Evolutionary conservation across 2,113 vertebrate species (phyloP).

Genomic region (Chaenogobius annularis): DNA sequence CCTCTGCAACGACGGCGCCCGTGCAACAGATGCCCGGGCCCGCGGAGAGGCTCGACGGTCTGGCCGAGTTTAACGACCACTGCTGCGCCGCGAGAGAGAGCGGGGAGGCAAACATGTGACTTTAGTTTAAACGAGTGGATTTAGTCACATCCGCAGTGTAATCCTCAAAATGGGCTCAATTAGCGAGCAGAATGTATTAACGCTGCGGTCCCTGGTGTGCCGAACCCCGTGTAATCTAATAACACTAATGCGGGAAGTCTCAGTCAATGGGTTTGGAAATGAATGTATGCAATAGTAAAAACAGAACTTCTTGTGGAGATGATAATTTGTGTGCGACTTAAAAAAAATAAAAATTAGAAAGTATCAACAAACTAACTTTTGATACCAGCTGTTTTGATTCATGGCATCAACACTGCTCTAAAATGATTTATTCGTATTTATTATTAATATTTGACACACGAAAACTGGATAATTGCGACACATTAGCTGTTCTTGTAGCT

Average conservation of each 20-base stretch:
- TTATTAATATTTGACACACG: too few species aligned
- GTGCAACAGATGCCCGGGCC: slow-evolving; percentile 72
- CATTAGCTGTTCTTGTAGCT: too few species aligned
- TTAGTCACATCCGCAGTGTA: slow-evolving; percentile 17
- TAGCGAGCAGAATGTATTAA: slow-evolving; percentile 27
- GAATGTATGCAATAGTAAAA: too few species aligned
- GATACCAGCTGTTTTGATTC: too few species aligned
- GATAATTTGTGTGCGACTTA: too few species aligned
- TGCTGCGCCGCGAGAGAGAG: slow-evolving; percentile 30
- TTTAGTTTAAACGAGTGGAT: slow-evolving; percentile 18
- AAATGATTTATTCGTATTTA: too few species aligned
- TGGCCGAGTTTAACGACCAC: slow-evolving; percentile 56
- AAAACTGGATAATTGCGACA: too few species aligned
- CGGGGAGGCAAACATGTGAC: slow-evolving; percentile 1
- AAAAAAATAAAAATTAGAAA: too few species aligned
- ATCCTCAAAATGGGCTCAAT: slow-evolving; percentile 27
- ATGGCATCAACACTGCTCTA: too few species aligned
- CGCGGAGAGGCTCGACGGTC: slow-evolving; percentile 60
- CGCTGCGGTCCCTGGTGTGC: background rate
- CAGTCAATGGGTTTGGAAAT: too few species aligned
- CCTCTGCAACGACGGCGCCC: slow-evolving; percentile 60
- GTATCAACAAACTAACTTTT: too few species aligned
- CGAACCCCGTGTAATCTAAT: background rate
- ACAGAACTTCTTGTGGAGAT: too few species aligned
- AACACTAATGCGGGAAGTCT: background rate